Evolutionary conservation across 2,113 vertebrate species (phyloP).

Genomic region (Hippocampus guttulatus): DNA sequence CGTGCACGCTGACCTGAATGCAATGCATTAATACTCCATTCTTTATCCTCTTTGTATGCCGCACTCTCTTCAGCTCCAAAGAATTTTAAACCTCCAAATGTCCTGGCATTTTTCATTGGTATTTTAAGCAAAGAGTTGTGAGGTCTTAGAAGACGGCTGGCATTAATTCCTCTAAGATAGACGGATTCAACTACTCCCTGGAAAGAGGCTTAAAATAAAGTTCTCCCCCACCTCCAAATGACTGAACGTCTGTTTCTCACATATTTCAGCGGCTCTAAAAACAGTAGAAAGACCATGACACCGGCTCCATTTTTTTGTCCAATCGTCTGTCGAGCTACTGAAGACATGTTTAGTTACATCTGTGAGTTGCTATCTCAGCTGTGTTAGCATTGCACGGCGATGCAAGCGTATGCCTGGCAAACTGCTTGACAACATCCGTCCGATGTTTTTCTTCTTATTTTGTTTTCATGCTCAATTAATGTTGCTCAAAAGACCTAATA

Average conservation of each 20-base stretch:
- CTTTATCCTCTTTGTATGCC: slow-evolving; percentile 50
- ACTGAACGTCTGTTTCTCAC: slow-evolving; percentile 27
- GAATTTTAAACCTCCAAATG: slow-evolving; percentile 65
- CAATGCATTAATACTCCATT: slow-evolving; percentile 29
- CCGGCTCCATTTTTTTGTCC: slow-evolving; percentile 2
- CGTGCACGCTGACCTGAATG: slow-evolving; percentile 39
- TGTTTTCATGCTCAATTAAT: background rate
- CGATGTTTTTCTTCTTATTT: background rate
- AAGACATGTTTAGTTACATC: background rate
- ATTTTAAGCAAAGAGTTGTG: slow-evolving; percentile 67
- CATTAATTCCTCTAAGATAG: slow-evolving; percentile 65
- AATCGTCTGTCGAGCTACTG: background rate
- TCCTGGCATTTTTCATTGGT: slow-evolving; percentile 64
- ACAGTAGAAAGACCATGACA: slow-evolving; percentile 9
- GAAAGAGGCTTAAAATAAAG: slow-evolving; percentile 62
- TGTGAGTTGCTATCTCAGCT: background rate
- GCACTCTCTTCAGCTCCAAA: slow-evolving; percentile 39
- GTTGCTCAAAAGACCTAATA: too few species aligned
- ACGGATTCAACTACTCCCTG: slow-evolving; percentile 54
- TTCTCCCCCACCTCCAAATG: slow-evolving; percentile 43
- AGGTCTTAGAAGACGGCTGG: slow-evolving; percentile 73
- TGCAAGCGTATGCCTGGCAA: too few species aligned
- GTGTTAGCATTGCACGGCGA: background rate
- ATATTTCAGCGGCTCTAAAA: slow-evolving; percentile 18
- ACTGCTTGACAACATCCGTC: background rate